phyloP scores from a whole-genome alignment of 37 sponge, comb jelly and placozoan species.

The Beroe forskalii region DNA sequence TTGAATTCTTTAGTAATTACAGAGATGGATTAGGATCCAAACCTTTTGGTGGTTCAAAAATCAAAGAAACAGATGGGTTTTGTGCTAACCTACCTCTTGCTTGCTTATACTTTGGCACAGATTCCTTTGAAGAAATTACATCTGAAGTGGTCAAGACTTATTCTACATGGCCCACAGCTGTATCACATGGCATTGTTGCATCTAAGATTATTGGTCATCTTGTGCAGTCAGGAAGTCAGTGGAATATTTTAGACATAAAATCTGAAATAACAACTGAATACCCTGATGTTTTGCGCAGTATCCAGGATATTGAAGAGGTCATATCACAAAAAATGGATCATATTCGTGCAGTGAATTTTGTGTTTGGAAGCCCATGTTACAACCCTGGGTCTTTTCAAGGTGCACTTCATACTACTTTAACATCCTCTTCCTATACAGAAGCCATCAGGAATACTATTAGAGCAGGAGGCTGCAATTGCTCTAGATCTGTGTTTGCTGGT shows the following conservation, averaged over 20 bases:
- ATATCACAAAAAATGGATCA: constrained; percentile 10
- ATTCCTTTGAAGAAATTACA: constrained; percentile 2
- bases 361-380: constrained; percentile 59
- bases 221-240: not conserved
- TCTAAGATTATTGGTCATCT: constrained; percentile 27
- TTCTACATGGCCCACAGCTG: constrained; percentile 42
- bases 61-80: constrained; percentile 47
- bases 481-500: constrained; percentile 67
- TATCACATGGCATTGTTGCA: constrained; percentile 20
- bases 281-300: not conserved
- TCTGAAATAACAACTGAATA: not conserved
- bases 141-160: constrained; percentile 6
- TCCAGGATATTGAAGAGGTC: constrained; percentile 34
- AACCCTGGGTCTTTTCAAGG: constrained; percentile 71
- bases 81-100: constrained; percentile 23
- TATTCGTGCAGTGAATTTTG: constrained; percentile 8
- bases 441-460: constrained; percentile 65
- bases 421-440: constrained; percentile 14
- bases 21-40: constrained; percentile 17
- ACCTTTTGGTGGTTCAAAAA: constrained; percentile 40
- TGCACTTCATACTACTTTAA: constrained; percentile 65
- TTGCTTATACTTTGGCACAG: not conserved
- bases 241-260: constrained; percentile 13
- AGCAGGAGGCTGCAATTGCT: constrained; percentile 74
- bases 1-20: constrained; percentile 3